Conservation (phyloP, 2,797 vertebrate genomes). For the Cercopithecus petaurista region DNA sequence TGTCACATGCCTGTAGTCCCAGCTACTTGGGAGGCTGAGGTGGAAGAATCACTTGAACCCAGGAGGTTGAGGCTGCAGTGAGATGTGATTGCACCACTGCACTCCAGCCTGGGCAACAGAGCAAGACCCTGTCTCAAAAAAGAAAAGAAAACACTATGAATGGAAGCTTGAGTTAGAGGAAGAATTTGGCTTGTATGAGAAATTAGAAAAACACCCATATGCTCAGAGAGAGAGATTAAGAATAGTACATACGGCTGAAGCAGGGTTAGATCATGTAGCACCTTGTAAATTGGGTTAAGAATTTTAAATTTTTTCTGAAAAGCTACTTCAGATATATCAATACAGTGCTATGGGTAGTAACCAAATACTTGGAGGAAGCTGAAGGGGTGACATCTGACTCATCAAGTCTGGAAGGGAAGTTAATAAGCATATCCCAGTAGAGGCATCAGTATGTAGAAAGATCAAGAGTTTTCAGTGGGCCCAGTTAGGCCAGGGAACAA, state of each 20-base stretch:
- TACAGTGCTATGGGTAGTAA: not conserved
- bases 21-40: too few relatives aligned
- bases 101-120: too few relatives aligned
- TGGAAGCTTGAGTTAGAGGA: not conserved
- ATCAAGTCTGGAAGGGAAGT: not conserved
- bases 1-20: too few relatives aligned
- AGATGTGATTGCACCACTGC: too few relatives aligned
- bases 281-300: not conserved
- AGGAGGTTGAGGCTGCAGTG: too few relatives aligned
- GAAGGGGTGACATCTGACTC: not conserved
- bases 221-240: not conserved
- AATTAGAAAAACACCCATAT: not conserved
- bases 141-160: not conserved
- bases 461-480: not conserved
- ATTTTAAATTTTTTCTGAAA: slow-evolving; percentile 28
- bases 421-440: not conserved
- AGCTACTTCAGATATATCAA: not conserved
- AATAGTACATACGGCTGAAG: not conserved
- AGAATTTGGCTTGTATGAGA: not conserved
- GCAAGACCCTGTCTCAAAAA: too few relatives aligned
- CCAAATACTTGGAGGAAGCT: not conserved
- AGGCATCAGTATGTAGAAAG: not conserved
- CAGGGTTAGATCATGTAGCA: not conserved
- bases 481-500: not conserved
- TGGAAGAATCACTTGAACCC: too few relatives aligned